phyloP scores from a whole-genome alignment of 2,113 vertebrate genomes.

The Eonycteris spelaea region DNA sequence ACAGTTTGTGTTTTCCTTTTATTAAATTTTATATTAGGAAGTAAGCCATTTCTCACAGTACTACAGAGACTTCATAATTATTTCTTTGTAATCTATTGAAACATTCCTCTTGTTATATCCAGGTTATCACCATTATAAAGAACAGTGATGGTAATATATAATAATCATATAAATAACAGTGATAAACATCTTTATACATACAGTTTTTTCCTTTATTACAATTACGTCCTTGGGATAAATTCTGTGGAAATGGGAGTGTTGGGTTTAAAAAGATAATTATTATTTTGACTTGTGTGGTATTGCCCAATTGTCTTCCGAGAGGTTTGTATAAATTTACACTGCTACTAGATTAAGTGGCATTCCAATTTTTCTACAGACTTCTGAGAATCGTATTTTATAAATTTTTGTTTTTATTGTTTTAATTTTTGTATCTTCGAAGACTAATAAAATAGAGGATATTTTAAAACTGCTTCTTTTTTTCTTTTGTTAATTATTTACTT shows the following conservation, averaged over 20 bases:
- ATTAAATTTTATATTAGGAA: neutral
- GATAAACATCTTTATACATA: neutral
- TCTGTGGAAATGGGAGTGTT: neutral
- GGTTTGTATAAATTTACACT: neutral
- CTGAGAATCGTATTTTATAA: neutral
- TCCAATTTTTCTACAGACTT: conserved; percentile 1
- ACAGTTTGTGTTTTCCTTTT: neutral
- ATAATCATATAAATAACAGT: neutral
- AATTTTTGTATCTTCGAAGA: conserved; percentile 12
- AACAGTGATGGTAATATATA: neutral
- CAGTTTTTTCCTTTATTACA: neutral
- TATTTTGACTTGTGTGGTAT: neutral
- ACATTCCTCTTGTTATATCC: neutral
- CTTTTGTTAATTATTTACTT: neutral
- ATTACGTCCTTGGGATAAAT: conserved; percentile 10
- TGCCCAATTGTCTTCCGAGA: neutral
- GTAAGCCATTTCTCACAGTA: neutral
- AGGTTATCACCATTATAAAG: neutral
- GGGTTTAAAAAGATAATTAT: conserved; percentile 20
- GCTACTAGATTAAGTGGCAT: neutral
- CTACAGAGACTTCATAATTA: neutral
- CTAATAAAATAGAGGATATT: neutral
- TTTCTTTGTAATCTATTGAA: conserved; percentile 29
- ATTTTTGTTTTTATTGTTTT: conserved; percentile 23
- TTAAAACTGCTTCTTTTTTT: neutral